These are phyloP conservation scores for Hemicrepidius hirtus DNA, from an alignment of 2,888 invertebrate genomes.

Conservation along the genomic window DNA sequence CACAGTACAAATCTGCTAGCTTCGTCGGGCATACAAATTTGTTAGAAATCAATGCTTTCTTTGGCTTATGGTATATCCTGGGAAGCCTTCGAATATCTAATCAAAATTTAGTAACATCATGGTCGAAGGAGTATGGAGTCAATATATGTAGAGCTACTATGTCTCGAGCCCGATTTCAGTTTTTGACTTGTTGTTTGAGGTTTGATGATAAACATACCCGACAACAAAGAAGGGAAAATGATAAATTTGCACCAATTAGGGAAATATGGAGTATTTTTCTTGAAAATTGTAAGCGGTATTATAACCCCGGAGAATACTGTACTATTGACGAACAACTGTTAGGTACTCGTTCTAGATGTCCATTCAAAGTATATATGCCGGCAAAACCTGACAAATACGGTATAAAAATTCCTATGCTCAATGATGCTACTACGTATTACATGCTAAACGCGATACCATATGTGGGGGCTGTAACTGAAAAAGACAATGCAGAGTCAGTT, in stretches of 20 bases:
- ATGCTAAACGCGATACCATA: slow-evolving; percentile 64
- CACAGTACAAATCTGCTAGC: background rate
- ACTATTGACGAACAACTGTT: slow-evolving; percentile 63
- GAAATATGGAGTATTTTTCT: slow-evolving; percentile 60
- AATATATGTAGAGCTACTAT: slow-evolving; percentile 51
- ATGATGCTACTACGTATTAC: slow-evolving; percentile 64
- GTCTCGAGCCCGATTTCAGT: slow-evolving; percentile 49
- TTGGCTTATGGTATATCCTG: slow-evolving; percentile 1
- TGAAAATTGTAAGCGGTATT: slow-evolving; percentile 52
- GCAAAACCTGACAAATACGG: slow-evolving; percentile 66
- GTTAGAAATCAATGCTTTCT: background rate
- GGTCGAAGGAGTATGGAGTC: slow-evolving; percentile 46
- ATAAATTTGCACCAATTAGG: slow-evolving; percentile 60
- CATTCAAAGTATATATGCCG: slow-evolving; percentile 60
- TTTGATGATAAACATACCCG: slow-evolving; percentile 51
- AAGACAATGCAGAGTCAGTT: slow-evolving; percentile 49
- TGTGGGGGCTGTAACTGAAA: slow-evolving; percentile 59
- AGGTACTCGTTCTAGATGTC: slow-evolving; percentile 58
- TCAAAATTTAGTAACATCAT: slow-evolving; percentile 30
- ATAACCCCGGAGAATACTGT: slow-evolving; percentile 53
- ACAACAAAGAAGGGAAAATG: slow-evolving; percentile 40
- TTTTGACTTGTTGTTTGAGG: slow-evolving; percentile 50
- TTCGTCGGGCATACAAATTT: slow-evolving; percentile 2
- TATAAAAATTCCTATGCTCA: slow-evolving; percentile 64
- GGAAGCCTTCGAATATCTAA: background rate